Base-by-base conservation (phyloP, 2,113 vertebrate species). In the Melanostigma gelatinosum region DNA sequence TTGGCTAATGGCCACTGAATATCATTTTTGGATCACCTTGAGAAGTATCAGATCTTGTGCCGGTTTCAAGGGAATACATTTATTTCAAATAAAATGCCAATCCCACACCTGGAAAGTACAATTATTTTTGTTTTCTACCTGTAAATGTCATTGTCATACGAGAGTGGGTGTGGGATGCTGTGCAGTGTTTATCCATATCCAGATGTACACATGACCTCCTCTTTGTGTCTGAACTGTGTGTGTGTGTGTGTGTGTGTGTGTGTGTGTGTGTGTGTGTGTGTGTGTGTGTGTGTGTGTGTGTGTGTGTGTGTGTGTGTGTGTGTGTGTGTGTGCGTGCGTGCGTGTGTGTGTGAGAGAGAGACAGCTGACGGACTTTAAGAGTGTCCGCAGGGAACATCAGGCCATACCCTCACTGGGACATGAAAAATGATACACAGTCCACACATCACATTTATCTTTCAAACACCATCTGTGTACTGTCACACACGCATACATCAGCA, bases 401-500 rank as follows among this genome's bases (percentile, higher is more conserved):
- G 50, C 69, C 52, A 71, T 74, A 82, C 65, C 68, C 78, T 84
- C 65, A 29, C 65, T 79, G 87, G 81, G 71, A 86, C 75, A 91
- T 76, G 92, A 87, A 92, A 93, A 88, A 84, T 79, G 79, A 93
- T 89, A 72, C 79, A 29, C 60, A 61, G 62, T 80, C 86, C 71
- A 76, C 74, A 76, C 76, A 24, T 88, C 61, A 75, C 88, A 89
- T 92, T 77, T 77, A 91, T 90, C 87, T 90, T 88, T 76, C 81
- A 80, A 87, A 85, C 77, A 79, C 89, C 91, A 93, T 92, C 91
- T 93, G 91, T 85, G 72, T 78, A 42, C 87, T 87, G 85, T 87
- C 88, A 87, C 63, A 83, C 44, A 73, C 12, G 29, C 64, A 62
- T 20, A 70, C 78, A 84, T 80, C 71, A 82, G 61, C 62, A 10